Evolutionary conservation across 2,113 vertebrate species (phyloP).

Genomic region (Panurus biarmicus): DNA sequence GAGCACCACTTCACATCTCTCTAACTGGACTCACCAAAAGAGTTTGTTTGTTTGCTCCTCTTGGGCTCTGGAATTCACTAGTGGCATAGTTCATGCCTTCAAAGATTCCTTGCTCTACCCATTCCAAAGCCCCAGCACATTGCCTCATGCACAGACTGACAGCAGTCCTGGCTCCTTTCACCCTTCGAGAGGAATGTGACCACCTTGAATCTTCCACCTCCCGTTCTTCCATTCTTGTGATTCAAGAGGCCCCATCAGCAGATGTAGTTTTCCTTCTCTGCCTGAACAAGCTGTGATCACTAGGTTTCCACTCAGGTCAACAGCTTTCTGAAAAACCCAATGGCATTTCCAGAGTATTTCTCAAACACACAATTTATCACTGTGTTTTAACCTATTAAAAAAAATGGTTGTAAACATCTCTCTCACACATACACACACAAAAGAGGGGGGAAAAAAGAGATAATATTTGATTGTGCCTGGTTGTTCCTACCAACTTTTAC

Average conservation of each 20-base stretch:
- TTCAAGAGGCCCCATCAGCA: not conserved
- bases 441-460: not conserved
- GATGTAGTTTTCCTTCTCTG: not conserved
- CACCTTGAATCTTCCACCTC: not conserved
- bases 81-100: not conserved
- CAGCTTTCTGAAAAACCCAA: not conserved
- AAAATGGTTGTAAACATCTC: not conserved
- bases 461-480: not conserved
- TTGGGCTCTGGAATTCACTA: not conserved
- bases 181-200: not conserved
- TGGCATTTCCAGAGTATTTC: not conserved
- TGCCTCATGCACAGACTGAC: rapidly evolving
- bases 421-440: not conserved
- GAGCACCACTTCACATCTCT: not conserved
- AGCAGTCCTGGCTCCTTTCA: not conserved
- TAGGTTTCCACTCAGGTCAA: not conserved
- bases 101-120: not conserved
- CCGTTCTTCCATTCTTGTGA: rapidly evolving
- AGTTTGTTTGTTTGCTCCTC: not conserved
- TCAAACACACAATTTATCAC: not conserved
- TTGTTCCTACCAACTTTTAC: not conserved
- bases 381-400: not conserved
- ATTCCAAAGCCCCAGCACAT: not conserved
- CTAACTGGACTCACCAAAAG: not conserved
- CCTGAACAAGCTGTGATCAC: rapidly evolving